Conservation (phyloP, 2,797 vertebrate genomes). For the Acridotheres tristis region DNA sequence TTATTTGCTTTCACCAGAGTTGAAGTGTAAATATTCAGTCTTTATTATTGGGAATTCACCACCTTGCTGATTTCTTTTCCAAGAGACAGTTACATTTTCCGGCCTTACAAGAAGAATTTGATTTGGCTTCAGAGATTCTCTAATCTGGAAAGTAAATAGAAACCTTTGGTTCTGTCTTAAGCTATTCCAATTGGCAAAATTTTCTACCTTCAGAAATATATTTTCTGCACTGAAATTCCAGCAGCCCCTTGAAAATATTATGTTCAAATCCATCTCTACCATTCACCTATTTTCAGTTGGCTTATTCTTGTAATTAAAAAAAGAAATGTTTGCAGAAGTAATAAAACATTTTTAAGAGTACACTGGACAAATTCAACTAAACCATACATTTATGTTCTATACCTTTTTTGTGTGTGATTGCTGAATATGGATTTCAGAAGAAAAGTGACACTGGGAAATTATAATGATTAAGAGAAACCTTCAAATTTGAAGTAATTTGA, state of each 20-base stretch:
- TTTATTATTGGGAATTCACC: not conserved
- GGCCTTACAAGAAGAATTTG: not conserved
- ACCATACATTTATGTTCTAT: not conserved
- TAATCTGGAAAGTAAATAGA: not conserved
- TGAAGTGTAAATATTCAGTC: not conserved
- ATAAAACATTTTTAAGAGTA: not conserved
- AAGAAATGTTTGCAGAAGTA: not conserved
- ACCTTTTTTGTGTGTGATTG: not conserved
- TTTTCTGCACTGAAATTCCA: not conserved
- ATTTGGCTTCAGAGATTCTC: not conserved
- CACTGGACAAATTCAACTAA: not conserved
- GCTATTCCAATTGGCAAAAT: not conserved
- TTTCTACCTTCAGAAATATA: not conserved
- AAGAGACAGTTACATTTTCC: not conserved
- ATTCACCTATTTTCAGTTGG: not conserved
- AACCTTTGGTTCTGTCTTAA: not conserved
- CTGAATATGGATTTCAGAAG: not conserved
- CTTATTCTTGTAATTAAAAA: not conserved
- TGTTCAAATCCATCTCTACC: not conserved
- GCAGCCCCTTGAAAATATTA: not conserved
- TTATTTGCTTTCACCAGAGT: not conserved
- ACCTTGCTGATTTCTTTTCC: not conserved
- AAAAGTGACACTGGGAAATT: not conserved
- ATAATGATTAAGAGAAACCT: not conserved
- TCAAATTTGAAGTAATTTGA: not conserved